Base-by-base conservation (phyloP, 2,888 invertebrate genomes). In the Volucella bombylans region DNA sequence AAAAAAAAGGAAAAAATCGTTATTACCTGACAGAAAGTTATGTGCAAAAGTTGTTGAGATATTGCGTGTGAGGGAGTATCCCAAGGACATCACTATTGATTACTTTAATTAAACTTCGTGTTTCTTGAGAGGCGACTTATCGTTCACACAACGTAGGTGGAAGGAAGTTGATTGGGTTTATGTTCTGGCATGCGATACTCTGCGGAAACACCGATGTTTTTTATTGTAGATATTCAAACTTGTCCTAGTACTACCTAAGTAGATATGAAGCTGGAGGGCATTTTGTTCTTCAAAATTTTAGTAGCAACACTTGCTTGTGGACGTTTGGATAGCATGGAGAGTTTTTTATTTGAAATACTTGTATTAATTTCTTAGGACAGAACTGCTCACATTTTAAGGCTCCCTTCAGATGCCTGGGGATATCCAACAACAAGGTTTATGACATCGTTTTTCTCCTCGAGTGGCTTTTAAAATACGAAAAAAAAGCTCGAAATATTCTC, bases 11-110 rank as follows among this genome's bases (percentile, higher is more conserved):
- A 50, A 54, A 61, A 76, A 71, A 10, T 62, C 52, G 39, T 69
- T 65, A 79, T 73, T 68, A 79, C 73, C 73, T 79, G 82, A 69
- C 82, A 79, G 39, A 71, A 80, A 80, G 74, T 76, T 80, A 47
- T 62, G 59, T 39, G 68, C 45, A 18, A 41, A 31, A 23, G 50
- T 4, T 41, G 49, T 50, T 61, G 62, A 43, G 41, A 59, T 47
- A 71, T 49, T 57, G n/a, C n/a, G n/a, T n/a, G 49, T 50, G 3
- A 41, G 41, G 18, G 23, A 4, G 23, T 23, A 31, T 67, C 9
- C 8, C 45, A 61, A 49, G 39, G 39, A 73, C 18, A 41, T 55
- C 12, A 64, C 52, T 31, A 10, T 77, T 54, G 57, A 67, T 85
- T 31, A 49, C 65, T 73, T 81, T 85, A 81, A 85, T 85, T 81